These are phyloP conservation scores for Temnothorax unifasciatus DNA, from an alignment of 2,888 invertebrate species.

Conservation along the genomic window DNA sequence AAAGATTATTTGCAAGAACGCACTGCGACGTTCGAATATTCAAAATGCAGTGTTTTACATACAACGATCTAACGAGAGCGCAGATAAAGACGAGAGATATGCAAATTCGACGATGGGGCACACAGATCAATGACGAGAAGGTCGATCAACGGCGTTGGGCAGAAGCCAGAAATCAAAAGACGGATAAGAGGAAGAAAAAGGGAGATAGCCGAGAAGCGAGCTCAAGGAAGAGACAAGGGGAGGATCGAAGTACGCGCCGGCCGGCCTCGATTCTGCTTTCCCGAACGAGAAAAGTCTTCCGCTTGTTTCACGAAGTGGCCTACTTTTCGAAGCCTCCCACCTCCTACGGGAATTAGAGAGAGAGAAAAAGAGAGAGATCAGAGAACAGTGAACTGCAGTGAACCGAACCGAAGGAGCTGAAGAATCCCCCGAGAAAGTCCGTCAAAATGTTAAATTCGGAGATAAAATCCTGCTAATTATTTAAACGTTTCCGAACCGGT, in stretches of 20 bases:
- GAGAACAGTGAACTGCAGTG: no score
- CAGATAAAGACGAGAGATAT: constrained; percentile 10
- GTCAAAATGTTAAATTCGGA: neutral
- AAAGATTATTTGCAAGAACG: neutral
- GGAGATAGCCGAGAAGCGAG: neutral
- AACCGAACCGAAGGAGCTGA: neutral
- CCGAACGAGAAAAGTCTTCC: constrained; percentile 45
- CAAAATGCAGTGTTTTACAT: neutral
- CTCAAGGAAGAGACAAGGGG: neutral
- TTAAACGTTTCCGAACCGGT: neutral
- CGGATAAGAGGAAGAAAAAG: neutral
- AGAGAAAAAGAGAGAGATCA: constrained; percentile 35
- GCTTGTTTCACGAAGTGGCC: constrained; percentile 43
- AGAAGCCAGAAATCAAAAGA: constrained; percentile 9
- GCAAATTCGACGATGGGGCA: constrained; percentile 27
- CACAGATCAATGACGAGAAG: constrained; percentile 32
- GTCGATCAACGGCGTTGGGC: constrained; percentile 10
- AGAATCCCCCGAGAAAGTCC: neutral
- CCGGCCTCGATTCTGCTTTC: constrained; percentile 15
- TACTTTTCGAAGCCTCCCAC: constrained; percentile 12
- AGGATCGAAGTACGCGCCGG: constrained; percentile 22
- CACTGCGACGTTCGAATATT: neutral
- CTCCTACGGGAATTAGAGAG: neutral
- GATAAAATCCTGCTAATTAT: neutral
- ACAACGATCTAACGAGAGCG: neutral